These are phyloP conservation scores for Podabrus alpinus DNA, from an alignment of 2,888 invertebrate species.

Conservation along the genomic window DNA sequence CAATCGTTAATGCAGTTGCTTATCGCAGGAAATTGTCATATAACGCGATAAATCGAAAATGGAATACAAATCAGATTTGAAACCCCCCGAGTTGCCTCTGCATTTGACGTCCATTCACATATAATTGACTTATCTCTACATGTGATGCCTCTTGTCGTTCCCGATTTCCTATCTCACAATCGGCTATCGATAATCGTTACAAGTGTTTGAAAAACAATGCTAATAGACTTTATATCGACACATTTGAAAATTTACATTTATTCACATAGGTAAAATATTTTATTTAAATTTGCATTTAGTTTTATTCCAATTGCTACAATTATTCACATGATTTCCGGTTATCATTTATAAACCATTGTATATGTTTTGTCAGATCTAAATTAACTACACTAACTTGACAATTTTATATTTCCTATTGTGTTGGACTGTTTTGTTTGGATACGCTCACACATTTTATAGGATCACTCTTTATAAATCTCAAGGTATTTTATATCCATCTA, in stretches of 20 bases:
- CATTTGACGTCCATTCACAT: constrained; percentile 32
- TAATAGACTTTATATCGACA: neutral
- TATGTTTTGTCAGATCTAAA: neutral
- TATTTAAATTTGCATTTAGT: neutral
- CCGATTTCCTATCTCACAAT: constrained; percentile 19
- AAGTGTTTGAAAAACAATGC: constrained; percentile 20
- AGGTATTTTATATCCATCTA: neutral
- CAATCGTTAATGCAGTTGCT: constrained; percentile 26
- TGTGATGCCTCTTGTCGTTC: constrained; percentile 26
- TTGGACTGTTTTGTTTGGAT: neutral
- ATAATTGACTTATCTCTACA: constrained; percentile 32
- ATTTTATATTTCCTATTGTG: neutral
- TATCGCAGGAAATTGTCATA: constrained; percentile 29
- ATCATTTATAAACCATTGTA: neutral
- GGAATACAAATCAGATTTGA: constrained; percentile 32
- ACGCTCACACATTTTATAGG: neutral
- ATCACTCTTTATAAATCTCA: neutral
- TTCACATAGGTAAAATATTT: neutral
- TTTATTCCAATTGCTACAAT: neutral
- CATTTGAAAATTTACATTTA: neutral
- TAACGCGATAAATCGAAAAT: constrained; percentile 32
- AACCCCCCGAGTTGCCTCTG: constrained; percentile 29
- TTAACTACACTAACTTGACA: neutral
- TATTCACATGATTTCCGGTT: neutral
- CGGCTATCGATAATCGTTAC: constrained; percentile 16